These are phyloP conservation scores for Paramormyrops kingsleyae DNA, from an alignment of 2,113 vertebrate species.

Conservation along the genomic window DNA sequence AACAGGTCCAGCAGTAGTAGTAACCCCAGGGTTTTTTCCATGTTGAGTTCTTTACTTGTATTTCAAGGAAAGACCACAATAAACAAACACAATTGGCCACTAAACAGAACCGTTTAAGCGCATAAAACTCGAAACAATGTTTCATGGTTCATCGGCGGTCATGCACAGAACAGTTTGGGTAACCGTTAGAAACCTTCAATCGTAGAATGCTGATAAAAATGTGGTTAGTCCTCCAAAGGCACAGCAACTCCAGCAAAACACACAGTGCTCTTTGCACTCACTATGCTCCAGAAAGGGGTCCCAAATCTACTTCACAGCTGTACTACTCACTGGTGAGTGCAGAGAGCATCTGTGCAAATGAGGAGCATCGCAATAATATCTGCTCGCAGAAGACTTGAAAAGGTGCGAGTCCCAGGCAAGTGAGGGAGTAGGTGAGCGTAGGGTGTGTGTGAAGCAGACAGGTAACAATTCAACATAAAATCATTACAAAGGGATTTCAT, in stretches of 20 bases:
- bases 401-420: neutral
- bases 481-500: neutral
- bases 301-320: neutral
- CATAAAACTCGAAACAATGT: neutral
- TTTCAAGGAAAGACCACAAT: neutral
- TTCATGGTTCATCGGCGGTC: neutral
- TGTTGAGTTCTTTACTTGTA: neutral
- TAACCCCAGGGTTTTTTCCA: neutral
- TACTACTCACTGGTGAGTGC: neutral
- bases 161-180: neutral
- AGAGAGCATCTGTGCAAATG: neutral
- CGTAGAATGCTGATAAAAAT: neutral
- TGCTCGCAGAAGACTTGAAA: neutral
- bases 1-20: neutral
- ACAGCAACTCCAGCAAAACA: neutral
- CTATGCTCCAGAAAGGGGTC: neutral
- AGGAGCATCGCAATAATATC: neutral
- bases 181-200: neutral
- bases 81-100: neutral
- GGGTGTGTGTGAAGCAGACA: neutral
- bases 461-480: neutral
- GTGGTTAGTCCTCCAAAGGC: neutral
- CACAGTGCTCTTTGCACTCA: neutral
- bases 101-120: neutral
- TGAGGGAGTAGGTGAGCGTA: neutral